These are phyloP conservation scores for Habroteleia sp. DNA, from an alignment of 2,888 invertebrate species.

Conservation along the genomic window DNA sequence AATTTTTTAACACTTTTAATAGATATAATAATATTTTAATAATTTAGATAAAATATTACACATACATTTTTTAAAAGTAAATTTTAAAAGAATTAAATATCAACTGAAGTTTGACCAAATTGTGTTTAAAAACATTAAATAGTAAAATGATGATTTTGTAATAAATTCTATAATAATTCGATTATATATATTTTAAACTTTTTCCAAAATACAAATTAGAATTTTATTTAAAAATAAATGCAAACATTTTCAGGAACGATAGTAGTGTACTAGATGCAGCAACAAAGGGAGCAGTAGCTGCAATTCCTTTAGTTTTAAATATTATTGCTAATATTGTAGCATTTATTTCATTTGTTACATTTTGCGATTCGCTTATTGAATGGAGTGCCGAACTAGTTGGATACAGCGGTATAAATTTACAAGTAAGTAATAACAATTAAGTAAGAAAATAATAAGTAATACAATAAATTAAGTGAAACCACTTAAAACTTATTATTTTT, in stretches of 20 bases:
- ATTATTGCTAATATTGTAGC: slow-evolving; percentile 96
- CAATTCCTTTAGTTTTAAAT: slow-evolving; percentile 90
- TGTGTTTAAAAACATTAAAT: no score
- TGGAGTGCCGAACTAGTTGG: slow-evolving; percentile 93
- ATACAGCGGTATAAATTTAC: slow-evolving; percentile 83
- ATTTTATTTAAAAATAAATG: background rate
- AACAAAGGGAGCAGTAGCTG: slow-evolving; percentile 91
- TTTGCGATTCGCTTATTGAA: slow-evolving; percentile 89
- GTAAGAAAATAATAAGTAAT: background rate
- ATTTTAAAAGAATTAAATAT: no score
- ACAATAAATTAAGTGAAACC: slow-evolving; percentile 1
- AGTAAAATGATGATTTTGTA: no score
- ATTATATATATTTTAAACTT: no score
- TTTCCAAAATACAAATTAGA: background rate
- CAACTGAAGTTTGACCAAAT: no score
- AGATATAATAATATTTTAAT: no score
- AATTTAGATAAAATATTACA: no score
- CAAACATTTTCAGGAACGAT: slow-evolving; percentile 84
- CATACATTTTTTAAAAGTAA: no score
- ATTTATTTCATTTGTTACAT: slow-evolving; percentile 92
- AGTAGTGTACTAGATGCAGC: slow-evolving; percentile 95
- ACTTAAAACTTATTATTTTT: no score
- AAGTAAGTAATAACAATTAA: slow-evolving; percentile 66
- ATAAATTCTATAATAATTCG: no score
- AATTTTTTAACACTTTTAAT: background rate